Base-by-base conservation (phyloP, 1,140 invertebrate genomes). In the Diachasmimorpha longicaudata region DNA sequence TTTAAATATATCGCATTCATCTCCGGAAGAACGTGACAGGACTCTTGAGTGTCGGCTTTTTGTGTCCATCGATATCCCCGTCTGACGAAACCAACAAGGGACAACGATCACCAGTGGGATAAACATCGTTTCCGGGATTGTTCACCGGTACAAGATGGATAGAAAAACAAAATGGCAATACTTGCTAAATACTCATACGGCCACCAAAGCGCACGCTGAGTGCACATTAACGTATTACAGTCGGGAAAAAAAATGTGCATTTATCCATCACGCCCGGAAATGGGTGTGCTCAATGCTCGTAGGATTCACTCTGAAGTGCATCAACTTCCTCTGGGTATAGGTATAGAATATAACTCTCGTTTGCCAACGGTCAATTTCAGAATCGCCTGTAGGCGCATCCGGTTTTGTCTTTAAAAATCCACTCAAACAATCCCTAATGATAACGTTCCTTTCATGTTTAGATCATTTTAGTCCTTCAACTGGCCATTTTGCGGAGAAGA, bases 201-300 rank as follows among this genome's bases (percentile, higher is more conserved):
- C 23, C 58, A 63, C 58, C n/a, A 14, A 63, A 63, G 58, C 58
- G 58, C 58, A 63, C 58, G 23, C 58, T 63, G 58, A n/a, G 16
- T 63, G 58, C 58, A 55, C 31, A 74, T 74, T 74, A 67, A 46
- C 55, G 58, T 66, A 36, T 55, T 42, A 58, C 19, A 39, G 46
- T 63, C 14, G 52, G 14, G 25, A 36, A 63, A 31, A 31, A 39
- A 58, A 37, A 48, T 21, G 36, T 44, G 44, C 48, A 69, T 74
- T 74, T 52, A 70, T 52, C 48, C 73, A 19, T 36, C 63, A 55
- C 42, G 66, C 36, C 72, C 48, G 73, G 73, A 74, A 74, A 69
- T 74, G 73, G 73, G 73, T 69, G 73, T 68, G 73, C 69, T 74
- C 44, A 39, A 52, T 36, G 73, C 37, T 37, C 42, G 58, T 37